Evolutionary conservation across 2,797 vertebrate species (phyloP).

Genomic region (Danio albolineatus): DNA sequence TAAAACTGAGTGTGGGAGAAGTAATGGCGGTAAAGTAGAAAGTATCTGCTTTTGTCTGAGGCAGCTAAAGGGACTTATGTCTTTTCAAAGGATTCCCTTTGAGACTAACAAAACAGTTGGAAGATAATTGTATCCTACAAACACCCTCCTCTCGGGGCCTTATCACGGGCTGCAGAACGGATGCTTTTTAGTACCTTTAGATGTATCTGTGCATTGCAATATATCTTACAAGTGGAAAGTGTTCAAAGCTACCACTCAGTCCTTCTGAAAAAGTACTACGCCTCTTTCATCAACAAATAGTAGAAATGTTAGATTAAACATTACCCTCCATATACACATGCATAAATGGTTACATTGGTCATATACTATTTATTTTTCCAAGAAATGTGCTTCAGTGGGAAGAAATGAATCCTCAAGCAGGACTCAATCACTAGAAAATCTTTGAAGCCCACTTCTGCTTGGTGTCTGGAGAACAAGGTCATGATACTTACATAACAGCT

Average conservation of each 20-base stretch:
- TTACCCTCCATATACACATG: too few relatives aligned
- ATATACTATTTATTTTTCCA: too few relatives aligned
- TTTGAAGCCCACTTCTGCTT: too few relatives aligned
- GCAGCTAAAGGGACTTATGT: slow-evolving; percentile 33
- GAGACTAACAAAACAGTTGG: slow-evolving; percentile 31
- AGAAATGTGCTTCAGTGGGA: too few relatives aligned
- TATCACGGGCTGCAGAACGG: not conserved
- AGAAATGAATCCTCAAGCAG: too few relatives aligned
- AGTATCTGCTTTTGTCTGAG: slow-evolving; percentile 46
- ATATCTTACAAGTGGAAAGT: not conserved
- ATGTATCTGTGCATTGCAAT: not conserved
- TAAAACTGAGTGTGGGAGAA: slow-evolving; percentile 45
- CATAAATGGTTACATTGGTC: too few relatives aligned
- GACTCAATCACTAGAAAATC: too few relatives aligned
- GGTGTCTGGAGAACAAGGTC: too few relatives aligned
- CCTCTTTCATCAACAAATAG: not conserved
- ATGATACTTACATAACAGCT: too few relatives aligned
- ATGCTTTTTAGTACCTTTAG: slow-evolving; percentile 2
- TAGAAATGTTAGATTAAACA: too few relatives aligned
- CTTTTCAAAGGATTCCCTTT: slow-evolving; percentile 27
- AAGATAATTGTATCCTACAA: slow-evolving; percentile 21
- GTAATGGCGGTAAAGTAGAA: slow-evolving; percentile 36
- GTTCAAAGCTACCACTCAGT: not conserved
- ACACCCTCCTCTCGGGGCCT: not conserved
- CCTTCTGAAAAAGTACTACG: not conserved